Evolutionary conservation across 2,888 invertebrate species (phyloP), one percentile per base, ranked within the genome.

Genomic region (Drosophila histrio): DNA sequence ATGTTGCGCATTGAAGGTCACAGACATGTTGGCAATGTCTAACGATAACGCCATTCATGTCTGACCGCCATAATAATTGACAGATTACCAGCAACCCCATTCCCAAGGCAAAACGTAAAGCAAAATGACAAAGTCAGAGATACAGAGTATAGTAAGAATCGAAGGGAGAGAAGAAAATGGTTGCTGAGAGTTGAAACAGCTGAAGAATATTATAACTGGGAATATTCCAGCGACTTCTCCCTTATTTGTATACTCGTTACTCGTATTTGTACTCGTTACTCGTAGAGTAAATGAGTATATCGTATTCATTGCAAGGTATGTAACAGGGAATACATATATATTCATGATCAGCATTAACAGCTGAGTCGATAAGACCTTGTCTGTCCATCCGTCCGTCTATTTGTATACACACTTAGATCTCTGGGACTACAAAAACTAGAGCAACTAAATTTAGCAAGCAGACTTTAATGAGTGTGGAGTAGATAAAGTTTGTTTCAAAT

Each of bases 1-100:
- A 21, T 17, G 38, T 11, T 53, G 47, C 30, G 34, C 41, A 13
- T 30, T 59, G 36, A 70, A 66, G 67, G 70, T 43, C 72, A 44
- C 24, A 17, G 65, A 52, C 52, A 44, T 43, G 59, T 15, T 32
- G n/a, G 30, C 28, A 46, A 24, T 46, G 28, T 39, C 50, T 22
- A 38, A 59, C 41, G 32, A 59, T 53, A 64, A 65, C 32, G 68
- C 15, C 47, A 53, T 47, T 44, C 36, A 47, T 44, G 30, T 46
- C 34, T 26, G 28, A 50, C 63, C 58, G 41, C 24, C 41, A 52
- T 52, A 34, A 59, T 52, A 59, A 59, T 59, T 43, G 58, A 32
- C 58, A 49, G 49, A 15, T 39, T 47, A 38, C 28, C 28, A 26
- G 26, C 36, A 21, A 11, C 5, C 34, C 2, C 34, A 21, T 11